Conservation (phyloP, 2,113 vertebrate species). For the Stomatorhinus ivindoensis region DNA sequence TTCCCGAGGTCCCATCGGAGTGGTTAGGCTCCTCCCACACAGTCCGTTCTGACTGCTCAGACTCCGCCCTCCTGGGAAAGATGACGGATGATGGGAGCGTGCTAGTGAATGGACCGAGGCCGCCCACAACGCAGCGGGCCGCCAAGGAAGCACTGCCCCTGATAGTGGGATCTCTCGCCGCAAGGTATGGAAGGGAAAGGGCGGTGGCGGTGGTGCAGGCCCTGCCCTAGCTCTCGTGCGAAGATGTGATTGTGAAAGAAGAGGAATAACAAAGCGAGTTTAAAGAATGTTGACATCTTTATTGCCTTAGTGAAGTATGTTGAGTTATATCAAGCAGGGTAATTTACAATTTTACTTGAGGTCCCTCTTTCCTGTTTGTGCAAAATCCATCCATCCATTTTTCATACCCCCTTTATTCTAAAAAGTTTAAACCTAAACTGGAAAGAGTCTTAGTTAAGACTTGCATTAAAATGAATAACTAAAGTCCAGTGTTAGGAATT, state of each 20-base stretch:
- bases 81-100: constrained; percentile 41
- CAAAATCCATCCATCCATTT: background rate
- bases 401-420: background rate
- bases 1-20: constrained; percentile 66
- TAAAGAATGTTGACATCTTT: background rate
- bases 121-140: constrained; percentile 71
- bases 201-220: background rate
- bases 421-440: background rate
- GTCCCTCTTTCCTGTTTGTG: background rate
- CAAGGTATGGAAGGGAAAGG: constrained; percentile 56
- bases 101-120: constrained; percentile 49
- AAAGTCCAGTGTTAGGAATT: background rate
- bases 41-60: constrained; percentile 9
- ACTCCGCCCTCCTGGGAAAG: constrained; percentile 51
- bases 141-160: constrained; percentile 70
- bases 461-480: background rate
- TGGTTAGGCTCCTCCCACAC: constrained; percentile 32
- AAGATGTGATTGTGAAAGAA: background rate
- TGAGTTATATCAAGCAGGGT: background rate
- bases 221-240: background rate
- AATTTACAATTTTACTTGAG: background rate
- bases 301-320: background rate
- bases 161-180: constrained; percentile 58
- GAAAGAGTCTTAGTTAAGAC: background rate
- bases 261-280: background rate